phyloP scores from a whole-genome alignment of 2,888 invertebrate species.

The Archips crataeganus region DNA sequence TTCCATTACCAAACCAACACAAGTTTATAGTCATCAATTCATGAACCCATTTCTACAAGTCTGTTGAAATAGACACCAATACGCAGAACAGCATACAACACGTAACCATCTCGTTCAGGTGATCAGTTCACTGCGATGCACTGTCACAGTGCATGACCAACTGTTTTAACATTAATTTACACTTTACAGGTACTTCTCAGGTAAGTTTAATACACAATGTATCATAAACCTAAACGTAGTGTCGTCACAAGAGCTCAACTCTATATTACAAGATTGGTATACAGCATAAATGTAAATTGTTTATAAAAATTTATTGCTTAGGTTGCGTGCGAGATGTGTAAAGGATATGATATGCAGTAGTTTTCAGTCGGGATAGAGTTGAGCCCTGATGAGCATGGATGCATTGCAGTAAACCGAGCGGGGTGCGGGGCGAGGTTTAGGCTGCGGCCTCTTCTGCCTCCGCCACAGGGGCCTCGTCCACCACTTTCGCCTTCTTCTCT shows the following conservation, averaged over 20 bases:
- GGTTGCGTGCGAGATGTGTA: constrained; percentile 57
- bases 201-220: constrained; percentile 80
- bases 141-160: constrained; percentile 62
- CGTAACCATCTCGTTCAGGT: constrained; percentile 61
- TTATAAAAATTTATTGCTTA: constrained; percentile 63
- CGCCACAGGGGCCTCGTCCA: constrained; percentile 84
- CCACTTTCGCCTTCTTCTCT: constrained; percentile 90
- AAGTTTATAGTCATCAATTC: constrained; percentile 68
- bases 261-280: constrained; percentile 59
- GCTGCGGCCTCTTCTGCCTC: constrained; percentile 87
- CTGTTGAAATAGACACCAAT: constrained; percentile 75
- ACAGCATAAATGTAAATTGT: constrained; percentile 51
- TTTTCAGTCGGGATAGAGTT: constrained; percentile 63
- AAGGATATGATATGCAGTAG: constrained; percentile 73
- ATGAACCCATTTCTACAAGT: constrained; percentile 69
- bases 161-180: constrained; percentile 76
- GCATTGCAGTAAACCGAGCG: constrained; percentile 84
- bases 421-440: constrained; percentile 66
- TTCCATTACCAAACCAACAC: constrained; percentile 67
- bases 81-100: constrained; percentile 79
- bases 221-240: constrained; percentile 77
- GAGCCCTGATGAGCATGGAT: constrained; percentile 77
- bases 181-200: constrained; percentile 85
- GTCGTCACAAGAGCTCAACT: constrained; percentile 81
- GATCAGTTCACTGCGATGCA: constrained; percentile 83